Conservation (phyloP, 2,113 vertebrate species). For the Notarius lentiginosus region DNA sequence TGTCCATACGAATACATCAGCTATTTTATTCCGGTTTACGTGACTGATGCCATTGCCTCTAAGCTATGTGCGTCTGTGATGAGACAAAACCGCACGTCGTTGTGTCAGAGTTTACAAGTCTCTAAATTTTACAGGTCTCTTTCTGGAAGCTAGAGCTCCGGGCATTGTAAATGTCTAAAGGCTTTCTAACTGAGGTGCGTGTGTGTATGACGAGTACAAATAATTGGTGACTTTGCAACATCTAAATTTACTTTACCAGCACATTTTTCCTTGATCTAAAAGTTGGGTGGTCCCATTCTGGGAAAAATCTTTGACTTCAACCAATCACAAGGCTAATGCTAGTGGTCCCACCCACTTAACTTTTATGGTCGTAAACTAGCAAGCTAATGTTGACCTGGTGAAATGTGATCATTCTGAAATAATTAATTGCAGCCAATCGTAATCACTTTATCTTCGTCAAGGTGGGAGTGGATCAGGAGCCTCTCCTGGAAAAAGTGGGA, state of each 20-base stretch:
- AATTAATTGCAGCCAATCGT: background rate
- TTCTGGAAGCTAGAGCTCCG: background rate
- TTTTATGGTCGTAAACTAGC: background rate
- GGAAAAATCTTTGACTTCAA: too few species aligned
- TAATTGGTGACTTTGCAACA: background rate
- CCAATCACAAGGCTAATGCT: background rate
- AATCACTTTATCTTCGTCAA: background rate
- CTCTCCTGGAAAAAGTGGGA: background rate
- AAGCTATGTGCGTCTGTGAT: background rate
- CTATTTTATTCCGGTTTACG: background rate
- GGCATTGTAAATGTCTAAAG: background rate
- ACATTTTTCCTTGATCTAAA: background rate
- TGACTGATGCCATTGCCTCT: background rate
- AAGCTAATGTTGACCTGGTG: background rate
- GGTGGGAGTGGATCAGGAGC: background rate
- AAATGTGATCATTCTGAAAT: background rate
- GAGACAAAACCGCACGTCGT: background rate
- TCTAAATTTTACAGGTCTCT: background rate
- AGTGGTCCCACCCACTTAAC: background rate
- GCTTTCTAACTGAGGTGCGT: background rate
- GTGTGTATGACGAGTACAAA: background rate
- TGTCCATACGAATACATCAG: too few species aligned
- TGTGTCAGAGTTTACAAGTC: background rate
- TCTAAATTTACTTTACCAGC: background rate
- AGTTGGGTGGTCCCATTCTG: background rate